These are phyloP conservation scores for Oedothorax gibbosus DNA, from an alignment of 1,140 invertebrate genomes.

Conservation along the genomic window DNA sequence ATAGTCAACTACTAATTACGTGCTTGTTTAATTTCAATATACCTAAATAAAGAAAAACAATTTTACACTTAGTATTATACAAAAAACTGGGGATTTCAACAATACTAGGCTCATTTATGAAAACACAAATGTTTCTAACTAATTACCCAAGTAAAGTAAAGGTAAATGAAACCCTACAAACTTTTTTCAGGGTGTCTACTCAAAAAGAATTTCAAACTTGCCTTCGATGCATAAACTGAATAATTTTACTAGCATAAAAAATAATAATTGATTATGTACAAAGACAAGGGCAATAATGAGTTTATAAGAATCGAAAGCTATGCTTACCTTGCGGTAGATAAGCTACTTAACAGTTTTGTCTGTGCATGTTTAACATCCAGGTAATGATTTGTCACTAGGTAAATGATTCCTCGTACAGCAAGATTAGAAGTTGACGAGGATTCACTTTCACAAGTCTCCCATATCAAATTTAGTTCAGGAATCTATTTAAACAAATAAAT, in stretches of 20 bases:
- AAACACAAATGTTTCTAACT: no score
- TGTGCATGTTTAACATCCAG: slow-evolving; percentile 14
- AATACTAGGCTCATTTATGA: no score
- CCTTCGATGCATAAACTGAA: neutral
- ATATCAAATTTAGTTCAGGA: slow-evolving; percentile 38
- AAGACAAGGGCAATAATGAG: neutral
- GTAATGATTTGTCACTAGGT: slow-evolving; percentile 1
- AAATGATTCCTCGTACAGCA: slow-evolving; percentile 39
- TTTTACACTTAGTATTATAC: no score
- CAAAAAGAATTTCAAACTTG: no score
- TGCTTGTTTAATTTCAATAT: no score
- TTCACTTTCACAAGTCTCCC: slow-evolving; percentile 31
- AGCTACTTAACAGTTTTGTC: slow-evolving; percentile 27
- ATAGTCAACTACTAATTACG: no score
- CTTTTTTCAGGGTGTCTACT: no score
- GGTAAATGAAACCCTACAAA: no score
- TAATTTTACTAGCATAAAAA: neutral
- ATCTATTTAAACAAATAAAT: slow-evolving; percentile 21
- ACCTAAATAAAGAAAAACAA: no score
- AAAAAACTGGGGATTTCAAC: no score
- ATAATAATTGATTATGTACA: neutral
- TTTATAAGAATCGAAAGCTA: neutral
- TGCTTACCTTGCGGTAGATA: slow-evolving; percentile 26
- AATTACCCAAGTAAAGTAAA: no score
- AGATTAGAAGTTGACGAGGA: slow-evolving; percentile 26